Evolutionary conservation across 2,113 vertebrate species (phyloP).

Genomic region (Lophura nycthemera): DNA sequence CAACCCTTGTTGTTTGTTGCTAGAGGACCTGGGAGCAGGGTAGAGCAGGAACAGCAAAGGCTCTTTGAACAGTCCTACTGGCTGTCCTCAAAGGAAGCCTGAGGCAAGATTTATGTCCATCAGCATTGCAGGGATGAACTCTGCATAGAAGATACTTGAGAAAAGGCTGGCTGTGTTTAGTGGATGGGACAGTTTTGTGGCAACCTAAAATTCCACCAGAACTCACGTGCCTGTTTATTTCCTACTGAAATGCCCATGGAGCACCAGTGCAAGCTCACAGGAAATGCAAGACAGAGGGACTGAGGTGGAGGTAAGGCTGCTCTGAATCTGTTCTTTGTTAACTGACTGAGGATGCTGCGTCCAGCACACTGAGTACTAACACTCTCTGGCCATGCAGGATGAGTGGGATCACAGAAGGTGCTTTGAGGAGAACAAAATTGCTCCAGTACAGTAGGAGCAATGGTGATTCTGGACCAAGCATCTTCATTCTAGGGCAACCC

Average conservation of each 20-base stretch:
- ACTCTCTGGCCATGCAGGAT: background rate
- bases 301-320: background rate
- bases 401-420: background rate
- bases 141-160: background rate
- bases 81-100: background rate
- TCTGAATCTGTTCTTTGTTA: background rate
- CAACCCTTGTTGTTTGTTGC: background rate
- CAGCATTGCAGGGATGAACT: background rate
- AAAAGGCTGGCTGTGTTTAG: background rate
- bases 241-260: background rate
- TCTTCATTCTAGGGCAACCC: background rate
- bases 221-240: fast-evolving
- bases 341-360: background rate
- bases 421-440: background rate
- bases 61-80: background rate
- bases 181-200: background rate
- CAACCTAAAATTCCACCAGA: background rate
- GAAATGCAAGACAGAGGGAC: background rate
- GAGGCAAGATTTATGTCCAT: background rate
- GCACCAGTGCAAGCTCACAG: background rate
- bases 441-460: background rate
- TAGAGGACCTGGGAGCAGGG: background rate
- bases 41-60: background rate
- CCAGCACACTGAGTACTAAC: background rate
- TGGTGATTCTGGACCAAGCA: fast-evolving